Conservation (phyloP, 2,797 vertebrate genomes). For the Helarctos malayanus region DNA sequence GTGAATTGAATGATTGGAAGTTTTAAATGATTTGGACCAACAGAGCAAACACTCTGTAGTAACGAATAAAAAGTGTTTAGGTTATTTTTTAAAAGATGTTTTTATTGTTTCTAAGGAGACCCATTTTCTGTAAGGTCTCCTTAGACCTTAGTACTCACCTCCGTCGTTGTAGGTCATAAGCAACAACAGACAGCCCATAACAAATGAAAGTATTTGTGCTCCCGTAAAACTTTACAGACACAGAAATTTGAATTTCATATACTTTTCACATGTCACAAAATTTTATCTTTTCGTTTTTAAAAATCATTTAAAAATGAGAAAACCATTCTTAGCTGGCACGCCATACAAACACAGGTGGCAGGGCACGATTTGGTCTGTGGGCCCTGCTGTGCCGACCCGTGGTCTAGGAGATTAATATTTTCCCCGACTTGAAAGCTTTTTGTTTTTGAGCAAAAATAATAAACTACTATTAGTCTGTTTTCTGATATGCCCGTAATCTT, state of each 20-base stretch:
- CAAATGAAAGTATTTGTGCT: not conserved
- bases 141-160: not conserved
- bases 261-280: not conserved
- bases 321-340: not conserved
- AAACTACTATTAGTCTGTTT: not conserved
- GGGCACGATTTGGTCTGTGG: not conserved
- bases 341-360: not conserved
- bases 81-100: not conserved
- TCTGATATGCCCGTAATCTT: not conserved
- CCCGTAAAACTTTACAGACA: not conserved
- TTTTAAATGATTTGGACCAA: slow-evolving; percentile 11
- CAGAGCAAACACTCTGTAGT: not conserved
- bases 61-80: slow-evolving; percentile 16
- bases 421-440: not conserved
- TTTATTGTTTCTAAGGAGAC: not conserved
- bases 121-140: slow-evolving; percentile 6
- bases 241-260: slow-evolving; percentile 11
- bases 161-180: not conserved
- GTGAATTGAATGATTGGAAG: slow-evolving; percentile 10
- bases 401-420: slow-evolving; percentile 9
- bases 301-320: slow-evolving; percentile 27
- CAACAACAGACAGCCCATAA: not conserved
- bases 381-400: not conserved
- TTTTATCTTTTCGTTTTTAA: slow-evolving; percentile 11
- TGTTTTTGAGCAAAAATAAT: slow-evolving; percentile 7